Conservation (phyloP, 2,797 vertebrate genomes). For the Hypotaenidia okinawae region DNA sequence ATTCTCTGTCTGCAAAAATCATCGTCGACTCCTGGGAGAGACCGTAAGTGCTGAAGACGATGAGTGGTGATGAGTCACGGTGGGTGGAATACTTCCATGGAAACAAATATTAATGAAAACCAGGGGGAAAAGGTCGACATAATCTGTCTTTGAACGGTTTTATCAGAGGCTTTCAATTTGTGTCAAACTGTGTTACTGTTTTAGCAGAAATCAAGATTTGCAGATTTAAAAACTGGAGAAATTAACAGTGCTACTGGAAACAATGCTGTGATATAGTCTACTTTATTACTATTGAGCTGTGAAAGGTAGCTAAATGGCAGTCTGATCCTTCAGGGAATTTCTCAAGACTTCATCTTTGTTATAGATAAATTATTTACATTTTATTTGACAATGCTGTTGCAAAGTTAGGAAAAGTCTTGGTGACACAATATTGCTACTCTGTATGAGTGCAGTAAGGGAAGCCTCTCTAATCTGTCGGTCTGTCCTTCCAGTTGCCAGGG, state of each 20-base stretch:
- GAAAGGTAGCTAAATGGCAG: background rate
- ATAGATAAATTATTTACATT: background rate
- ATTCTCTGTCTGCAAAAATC: background rate
- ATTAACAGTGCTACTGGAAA: background rate
- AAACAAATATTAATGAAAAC: background rate
- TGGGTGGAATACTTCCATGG: background rate
- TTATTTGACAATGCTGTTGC: background rate
- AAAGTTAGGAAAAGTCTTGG: background rate
- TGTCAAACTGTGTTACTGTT: background rate
- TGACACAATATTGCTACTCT: background rate
- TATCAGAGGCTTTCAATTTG: background rate
- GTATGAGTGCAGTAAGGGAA: background rate
- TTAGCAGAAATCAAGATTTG: background rate
- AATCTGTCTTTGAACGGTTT: background rate
- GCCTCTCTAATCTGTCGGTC: background rate
- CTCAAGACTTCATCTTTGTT: constrained; percentile 14
- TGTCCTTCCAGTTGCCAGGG: background rate
- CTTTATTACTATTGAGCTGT: constrained; percentile 10
- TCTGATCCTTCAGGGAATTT: background rate
- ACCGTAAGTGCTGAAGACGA: background rate
- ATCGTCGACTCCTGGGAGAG: background rate
- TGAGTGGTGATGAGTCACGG: background rate
- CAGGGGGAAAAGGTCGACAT: background rate
- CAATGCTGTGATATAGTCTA: background rate
- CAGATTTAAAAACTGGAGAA: background rate